phyloP scores from a whole-genome alignment of 2,797 vertebrate genomes.

The Sorex maritimensis region DNA sequence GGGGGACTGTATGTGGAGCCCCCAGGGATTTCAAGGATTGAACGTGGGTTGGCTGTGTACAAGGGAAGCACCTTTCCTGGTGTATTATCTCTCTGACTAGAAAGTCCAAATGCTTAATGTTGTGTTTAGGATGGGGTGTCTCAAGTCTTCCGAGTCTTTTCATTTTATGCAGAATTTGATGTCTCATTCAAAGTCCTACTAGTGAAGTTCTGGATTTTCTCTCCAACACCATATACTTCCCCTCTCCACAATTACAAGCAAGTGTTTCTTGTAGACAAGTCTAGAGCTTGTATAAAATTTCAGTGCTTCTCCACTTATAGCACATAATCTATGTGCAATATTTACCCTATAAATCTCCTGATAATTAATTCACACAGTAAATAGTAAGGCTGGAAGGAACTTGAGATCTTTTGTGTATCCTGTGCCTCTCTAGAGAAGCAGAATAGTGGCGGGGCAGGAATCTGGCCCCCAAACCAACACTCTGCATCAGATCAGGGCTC shows the following conservation, averaged over 20 bases:
- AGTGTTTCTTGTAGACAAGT: neutral
- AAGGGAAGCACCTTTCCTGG: too few relatives aligned
- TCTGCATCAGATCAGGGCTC: neutral
- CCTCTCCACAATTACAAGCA: too few relatives aligned
- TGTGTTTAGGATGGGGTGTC: neutral
- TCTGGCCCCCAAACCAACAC: neutral
- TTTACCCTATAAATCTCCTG: neutral
- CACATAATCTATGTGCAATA: too few relatives aligned
- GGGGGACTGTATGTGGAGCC: too few relatives aligned
- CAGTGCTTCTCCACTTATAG: neutral
- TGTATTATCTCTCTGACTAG: neutral
- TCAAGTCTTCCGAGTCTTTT: conserved; percentile 14
- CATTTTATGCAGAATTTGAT: neutral
- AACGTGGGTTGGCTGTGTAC: too few relatives aligned
- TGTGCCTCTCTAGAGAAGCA: neutral
- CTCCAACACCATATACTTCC: too few relatives aligned
- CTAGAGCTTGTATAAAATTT: neutral
- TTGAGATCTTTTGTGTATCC: neutral
- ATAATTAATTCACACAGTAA: neutral
- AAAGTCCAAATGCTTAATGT: conserved; percentile 37
- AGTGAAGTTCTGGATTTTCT: too few relatives aligned
- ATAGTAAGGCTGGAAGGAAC: neutral
- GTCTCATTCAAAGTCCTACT: neutral
- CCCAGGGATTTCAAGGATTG: too few relatives aligned
- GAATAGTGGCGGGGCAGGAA: neutral